Evolutionary conservation across 2,797 vertebrate genomes (phyloP).

Genomic region (Ara ararauna): DNA sequence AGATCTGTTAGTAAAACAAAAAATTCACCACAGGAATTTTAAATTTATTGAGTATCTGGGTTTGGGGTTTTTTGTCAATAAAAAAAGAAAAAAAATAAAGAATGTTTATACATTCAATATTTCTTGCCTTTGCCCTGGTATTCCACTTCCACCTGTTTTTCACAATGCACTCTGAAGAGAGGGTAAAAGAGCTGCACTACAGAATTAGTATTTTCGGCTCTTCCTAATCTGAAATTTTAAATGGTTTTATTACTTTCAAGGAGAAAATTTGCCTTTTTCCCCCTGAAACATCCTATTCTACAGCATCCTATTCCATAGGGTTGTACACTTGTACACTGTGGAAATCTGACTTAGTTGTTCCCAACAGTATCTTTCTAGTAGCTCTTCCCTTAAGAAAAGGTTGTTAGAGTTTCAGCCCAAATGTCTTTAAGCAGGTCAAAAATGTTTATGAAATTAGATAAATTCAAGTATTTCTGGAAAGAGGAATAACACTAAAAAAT

Average conservation of each 20-base stretch:
- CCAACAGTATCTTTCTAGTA: background rate
- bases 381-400: background rate
- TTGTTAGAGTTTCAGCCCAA: background rate
- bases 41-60: background rate
- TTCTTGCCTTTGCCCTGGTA: background rate
- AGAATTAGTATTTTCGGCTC: background rate
- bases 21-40: background rate
- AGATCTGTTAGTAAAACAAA: background rate
- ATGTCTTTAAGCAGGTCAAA: background rate
- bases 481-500: background rate
- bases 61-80: background rate
- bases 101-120: background rate
- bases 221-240: background rate
- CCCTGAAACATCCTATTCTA: background rate
- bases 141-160: background rate
- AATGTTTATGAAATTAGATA: background rate
- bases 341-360: background rate
- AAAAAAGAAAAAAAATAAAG: background rate
- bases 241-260: background rate
- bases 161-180: background rate
- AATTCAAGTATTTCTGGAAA: background rate
- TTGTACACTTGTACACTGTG: background rate
- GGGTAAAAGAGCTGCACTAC: background rate
- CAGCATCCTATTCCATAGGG: background rate
- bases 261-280: background rate